These are phyloP conservation scores for Hylaea fasciaria DNA, from an alignment of 2,888 invertebrate genomes.

Conservation along the genomic window DNA sequence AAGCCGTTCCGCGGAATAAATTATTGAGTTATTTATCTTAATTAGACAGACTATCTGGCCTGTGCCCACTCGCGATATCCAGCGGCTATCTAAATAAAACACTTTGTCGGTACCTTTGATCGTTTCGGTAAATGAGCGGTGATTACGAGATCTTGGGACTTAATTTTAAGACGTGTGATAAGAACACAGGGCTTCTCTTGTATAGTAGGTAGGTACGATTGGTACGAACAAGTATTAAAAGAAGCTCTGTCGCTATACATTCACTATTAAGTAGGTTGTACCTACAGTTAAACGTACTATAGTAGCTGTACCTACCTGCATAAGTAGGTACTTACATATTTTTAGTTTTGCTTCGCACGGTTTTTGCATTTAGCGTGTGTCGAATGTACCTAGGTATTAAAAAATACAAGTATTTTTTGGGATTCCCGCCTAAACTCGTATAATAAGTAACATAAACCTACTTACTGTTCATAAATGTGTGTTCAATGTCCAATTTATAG, in stretches of 20 bases:
- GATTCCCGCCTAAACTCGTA: too few species aligned
- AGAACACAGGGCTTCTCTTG: background rate
- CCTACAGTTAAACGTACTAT: too few species aligned
- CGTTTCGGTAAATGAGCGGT: slow-evolving; percentile 16
- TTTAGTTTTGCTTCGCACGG: too few species aligned
- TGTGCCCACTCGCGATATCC: slow-evolving; percentile 46
- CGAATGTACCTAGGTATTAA: too few species aligned
- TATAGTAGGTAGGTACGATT: too few species aligned
- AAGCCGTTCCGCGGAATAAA: slow-evolving; percentile 52
- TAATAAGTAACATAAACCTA: too few species aligned
- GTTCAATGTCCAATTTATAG: background rate
- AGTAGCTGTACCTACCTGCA: too few species aligned
- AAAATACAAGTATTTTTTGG: too few species aligned
- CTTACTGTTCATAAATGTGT: too few species aligned
- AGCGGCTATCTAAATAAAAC: slow-evolving; percentile 49
- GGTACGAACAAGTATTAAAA: background rate
- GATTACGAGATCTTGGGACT: slow-evolving; percentile 12
- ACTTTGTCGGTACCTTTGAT: slow-evolving; percentile 51
- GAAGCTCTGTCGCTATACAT: background rate
- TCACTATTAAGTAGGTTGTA: too few species aligned
- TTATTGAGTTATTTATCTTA: slow-evolving; percentile 61
- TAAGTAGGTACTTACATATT: too few species aligned
- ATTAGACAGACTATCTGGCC: slow-evolving; percentile 58
- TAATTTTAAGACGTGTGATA: slow-evolving; percentile 22
- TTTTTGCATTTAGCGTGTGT: too few species aligned